Percentiles rank a stretch among this genome's conserved stretches.
Conservation (phyloP, 2,113 vertebrate genomes). For the Odocoileus hemionus region DNA sequence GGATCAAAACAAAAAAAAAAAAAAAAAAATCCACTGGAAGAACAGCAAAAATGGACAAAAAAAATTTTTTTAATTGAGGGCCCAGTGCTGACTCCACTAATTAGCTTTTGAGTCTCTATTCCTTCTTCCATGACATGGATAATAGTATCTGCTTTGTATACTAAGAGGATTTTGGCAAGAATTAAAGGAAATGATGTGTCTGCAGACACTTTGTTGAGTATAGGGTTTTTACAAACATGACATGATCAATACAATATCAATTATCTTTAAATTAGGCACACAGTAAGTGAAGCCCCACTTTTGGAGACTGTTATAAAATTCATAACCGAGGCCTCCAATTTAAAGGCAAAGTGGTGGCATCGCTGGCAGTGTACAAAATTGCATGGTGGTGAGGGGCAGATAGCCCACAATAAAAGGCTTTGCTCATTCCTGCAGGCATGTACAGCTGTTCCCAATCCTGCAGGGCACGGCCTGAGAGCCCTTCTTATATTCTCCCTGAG, state of each 20-base stretch:
- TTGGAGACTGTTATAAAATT: not conserved
- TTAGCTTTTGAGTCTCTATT: not conserved
- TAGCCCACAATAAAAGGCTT: not conserved
- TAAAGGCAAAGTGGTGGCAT: not conserved
- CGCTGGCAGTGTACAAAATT: not conserved
- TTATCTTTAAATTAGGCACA: not conserved
- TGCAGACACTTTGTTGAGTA: not conserved
- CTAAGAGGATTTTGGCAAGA: not conserved
- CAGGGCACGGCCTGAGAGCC: not conserved
- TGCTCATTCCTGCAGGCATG: not conserved
- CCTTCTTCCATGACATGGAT: not conserved
- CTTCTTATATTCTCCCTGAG: conserved; percentile 40
- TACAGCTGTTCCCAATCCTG: not conserved
- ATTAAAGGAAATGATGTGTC: not conserved
- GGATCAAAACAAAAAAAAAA: not conserved
- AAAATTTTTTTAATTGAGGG: not conserved
- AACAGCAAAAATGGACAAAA: not conserved
- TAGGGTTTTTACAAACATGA: not conserved
- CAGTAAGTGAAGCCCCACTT: not conserved
- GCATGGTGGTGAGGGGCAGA: not conserved
- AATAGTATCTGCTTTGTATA: not conserved
- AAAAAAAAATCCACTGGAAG: not conserved
- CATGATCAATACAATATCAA: not conserved
- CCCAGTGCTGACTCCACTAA: not conserved
- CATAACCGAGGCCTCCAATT: not conserved